Conservation (phyloP, 1,140 invertebrate species). For the Trachymyrmex septentrionalis region DNA sequence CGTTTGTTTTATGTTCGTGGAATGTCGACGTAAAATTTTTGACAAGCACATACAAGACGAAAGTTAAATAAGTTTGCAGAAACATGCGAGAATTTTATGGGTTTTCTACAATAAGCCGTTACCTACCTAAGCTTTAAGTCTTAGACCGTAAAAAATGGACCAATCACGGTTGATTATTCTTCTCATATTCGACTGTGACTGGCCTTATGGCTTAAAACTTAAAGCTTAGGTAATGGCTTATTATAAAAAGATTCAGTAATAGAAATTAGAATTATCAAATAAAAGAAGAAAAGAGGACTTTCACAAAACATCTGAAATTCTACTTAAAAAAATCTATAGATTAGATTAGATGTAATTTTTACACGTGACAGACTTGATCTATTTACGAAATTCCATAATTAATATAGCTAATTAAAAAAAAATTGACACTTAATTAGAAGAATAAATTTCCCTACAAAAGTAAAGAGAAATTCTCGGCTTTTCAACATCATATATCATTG, state of each 20-base stretch:
- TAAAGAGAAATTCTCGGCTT: constrained; percentile 55
- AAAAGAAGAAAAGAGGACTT: neutral
- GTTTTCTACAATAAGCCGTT: too few relatives aligned
- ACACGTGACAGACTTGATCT: neutral
- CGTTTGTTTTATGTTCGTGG: constrained; percentile 40
- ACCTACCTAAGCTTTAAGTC: too few relatives aligned
- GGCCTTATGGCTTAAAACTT: too few relatives aligned
- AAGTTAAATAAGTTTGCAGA: constrained; percentile 37
- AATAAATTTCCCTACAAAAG: constrained; percentile 20
- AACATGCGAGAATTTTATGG: neutral
- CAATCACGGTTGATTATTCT: too few relatives aligned
- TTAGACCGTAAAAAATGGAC: too few relatives aligned
- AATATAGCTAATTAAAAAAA: constrained; percentile 48
- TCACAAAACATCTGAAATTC: neutral
- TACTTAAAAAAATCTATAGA: neutral
- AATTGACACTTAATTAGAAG: constrained; percentile 62
- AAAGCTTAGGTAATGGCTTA: too few relatives aligned
- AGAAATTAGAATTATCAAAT: neutral
- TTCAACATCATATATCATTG: constrained; percentile 68
- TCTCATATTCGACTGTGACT: too few relatives aligned
- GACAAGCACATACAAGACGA: neutral
- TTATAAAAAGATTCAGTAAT: too few relatives aligned
- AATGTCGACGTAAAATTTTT: constrained; percentile 17
- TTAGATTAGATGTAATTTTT: neutral
- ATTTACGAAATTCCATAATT: constrained; percentile 2